Evolutionary conservation across 2,113 vertebrate species (phyloP).

Genomic region (Elgaria multicarinata): DNA sequence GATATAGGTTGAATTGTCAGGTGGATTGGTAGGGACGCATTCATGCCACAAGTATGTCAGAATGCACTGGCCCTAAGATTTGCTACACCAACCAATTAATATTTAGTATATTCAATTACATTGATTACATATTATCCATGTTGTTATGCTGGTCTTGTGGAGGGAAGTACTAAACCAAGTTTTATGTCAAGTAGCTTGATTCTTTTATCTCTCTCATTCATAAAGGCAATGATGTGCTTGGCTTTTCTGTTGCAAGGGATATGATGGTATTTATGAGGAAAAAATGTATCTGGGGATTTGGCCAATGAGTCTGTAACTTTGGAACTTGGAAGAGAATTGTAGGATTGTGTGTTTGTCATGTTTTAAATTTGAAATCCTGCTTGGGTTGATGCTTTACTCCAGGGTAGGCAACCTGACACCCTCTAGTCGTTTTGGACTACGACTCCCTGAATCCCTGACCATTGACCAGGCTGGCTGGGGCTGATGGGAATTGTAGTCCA

Average conservation of each 20-base stretch:
- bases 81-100: background rate
- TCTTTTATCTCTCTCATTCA: background rate
- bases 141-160: background rate
- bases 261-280: background rate
- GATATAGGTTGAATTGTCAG: background rate
- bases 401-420: no score
- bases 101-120: background rate
- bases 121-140: background rate
- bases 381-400: constrained; percentile 5
- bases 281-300: background rate
- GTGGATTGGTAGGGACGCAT: background rate
- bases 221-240: background rate
- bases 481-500: no score
- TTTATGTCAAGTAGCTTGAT: background rate
- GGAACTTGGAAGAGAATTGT: fast-evolving
- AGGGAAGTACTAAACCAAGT: background rate
- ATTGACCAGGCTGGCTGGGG: no score
- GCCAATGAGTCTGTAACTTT: background rate
- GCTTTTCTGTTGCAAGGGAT: background rate
- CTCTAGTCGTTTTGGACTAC: no score
- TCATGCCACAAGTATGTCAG: background rate
- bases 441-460: no score
- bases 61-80: background rate
- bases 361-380: constrained; percentile 20
- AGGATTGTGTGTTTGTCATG: background rate